A percentile compares a stretch with the other conserved stretches of the same genome.
These are phyloP conservation scores for Macrotus californicus DNA, from an alignment of 2,113 vertebrate species.

Conservation along the genomic window DNA sequence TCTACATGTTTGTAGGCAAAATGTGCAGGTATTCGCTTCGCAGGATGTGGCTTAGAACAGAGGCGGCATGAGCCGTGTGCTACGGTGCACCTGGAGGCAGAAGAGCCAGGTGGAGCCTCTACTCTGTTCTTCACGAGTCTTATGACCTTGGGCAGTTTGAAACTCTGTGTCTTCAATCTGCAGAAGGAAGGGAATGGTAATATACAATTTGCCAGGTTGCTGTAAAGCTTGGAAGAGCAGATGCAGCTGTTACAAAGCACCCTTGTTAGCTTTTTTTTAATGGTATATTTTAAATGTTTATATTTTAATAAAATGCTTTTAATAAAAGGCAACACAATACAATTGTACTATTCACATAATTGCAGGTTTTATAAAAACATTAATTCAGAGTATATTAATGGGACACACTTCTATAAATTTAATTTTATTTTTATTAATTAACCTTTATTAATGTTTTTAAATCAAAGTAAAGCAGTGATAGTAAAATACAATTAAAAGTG, in stretches of 20 bases:
- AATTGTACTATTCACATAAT: constrained; percentile 33
- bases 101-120: neutral
- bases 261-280: neutral
- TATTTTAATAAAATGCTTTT: constrained; percentile 36
- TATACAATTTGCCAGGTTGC: neutral
- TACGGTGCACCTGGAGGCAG: neutral
- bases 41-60: neutral
- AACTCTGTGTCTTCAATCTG: neutral
- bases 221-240: neutral
- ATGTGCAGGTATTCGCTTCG: neutral
- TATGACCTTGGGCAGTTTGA: neutral
- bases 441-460: constrained; percentile 8
- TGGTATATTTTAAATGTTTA: constrained; percentile 32
- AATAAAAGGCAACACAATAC: constrained; percentile 20
- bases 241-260: neutral
- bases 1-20: neutral
- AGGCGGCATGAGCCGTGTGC: neutral
- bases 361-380: constrained; percentile 45
- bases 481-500: constrained; percentile 8
- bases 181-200: neutral
- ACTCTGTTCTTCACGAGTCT: neutral
- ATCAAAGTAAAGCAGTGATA: constrained; percentile 29
- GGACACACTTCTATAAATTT: constrained; percentile 26
- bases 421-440: constrained; percentile 39
- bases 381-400: constrained; percentile 48